phyloP scores from a whole-genome alignment of 2,113 vertebrate genomes.

The Archilochus colubris region DNA sequence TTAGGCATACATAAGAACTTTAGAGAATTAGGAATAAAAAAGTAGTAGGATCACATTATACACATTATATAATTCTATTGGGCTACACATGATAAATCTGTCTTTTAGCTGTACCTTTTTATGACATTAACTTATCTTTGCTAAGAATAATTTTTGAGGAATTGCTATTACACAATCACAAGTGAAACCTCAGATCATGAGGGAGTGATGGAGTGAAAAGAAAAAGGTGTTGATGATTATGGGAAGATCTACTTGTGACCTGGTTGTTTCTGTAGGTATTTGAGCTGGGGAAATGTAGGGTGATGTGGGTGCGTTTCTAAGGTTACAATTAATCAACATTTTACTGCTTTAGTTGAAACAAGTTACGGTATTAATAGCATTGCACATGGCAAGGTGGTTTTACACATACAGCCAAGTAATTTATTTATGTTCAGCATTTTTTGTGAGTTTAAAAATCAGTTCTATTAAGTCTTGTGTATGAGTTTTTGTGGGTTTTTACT shows the following conservation, averaged over 20 bases:
- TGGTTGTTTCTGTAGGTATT: neutral
- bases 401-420: neutral
- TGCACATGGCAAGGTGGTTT: neutral
- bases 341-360: neutral
- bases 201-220: constrained; percentile 8
- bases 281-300: neutral
- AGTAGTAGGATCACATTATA: neutral
- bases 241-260: neutral
- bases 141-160: neutral
- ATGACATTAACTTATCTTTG: neutral
- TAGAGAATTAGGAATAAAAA: constrained; percentile 8
- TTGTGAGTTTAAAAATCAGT: neutral
- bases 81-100: neutral
- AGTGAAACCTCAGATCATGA: neutral
- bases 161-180: neutral
- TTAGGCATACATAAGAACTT: neutral
- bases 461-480: neutral
- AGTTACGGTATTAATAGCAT: neutral
- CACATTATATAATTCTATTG: neutral
- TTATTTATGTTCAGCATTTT: neutral
- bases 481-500: neutral
- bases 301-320: constrained; percentile 40
- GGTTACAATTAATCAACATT: constrained; percentile 2
- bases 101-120: neutral
- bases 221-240: constrained; percentile 13